Conservation (phyloP, 2,797 vertebrate species). For the Sitta carolinensis region DNA sequence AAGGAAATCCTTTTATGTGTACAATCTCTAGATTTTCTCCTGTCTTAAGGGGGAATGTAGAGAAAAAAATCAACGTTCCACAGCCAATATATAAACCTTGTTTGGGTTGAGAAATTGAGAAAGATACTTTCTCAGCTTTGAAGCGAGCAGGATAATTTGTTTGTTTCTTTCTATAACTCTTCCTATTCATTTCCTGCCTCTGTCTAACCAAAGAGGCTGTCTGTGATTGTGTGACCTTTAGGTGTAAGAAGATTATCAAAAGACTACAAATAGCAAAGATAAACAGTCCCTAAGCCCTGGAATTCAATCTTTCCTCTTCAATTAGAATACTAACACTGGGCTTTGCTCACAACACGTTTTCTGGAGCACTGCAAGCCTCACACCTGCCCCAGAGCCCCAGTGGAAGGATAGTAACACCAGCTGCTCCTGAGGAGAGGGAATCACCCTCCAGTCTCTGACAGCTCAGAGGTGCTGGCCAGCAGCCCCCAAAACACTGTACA, state of each 20-base stretch:
- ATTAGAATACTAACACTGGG: neutral
- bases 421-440: neutral
- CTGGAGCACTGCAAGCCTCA: neutral
- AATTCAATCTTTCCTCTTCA: neutral
- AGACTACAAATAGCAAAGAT: neutral
- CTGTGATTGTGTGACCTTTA: neutral
- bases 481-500: too few relatives aligned
- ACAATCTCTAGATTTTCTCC: neutral
- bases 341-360: fast-evolving
- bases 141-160: neutral
- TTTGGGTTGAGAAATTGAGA: neutral
- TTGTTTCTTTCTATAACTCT: neutral
- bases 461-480: neutral
- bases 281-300: neutral
- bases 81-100: neutral
- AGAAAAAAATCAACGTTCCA: neutral
- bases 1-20: neutral
- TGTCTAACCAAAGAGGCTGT: neutral
- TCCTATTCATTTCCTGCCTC: neutral
- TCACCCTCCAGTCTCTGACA: neutral
- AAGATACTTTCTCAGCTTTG: neutral
- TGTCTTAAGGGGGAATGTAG: neutral
- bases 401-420: neutral
- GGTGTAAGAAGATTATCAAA: neutral
- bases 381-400: neutral